phyloP scores from a whole-genome alignment of 2,888 invertebrate genomes.

The Scaptomyza polygonia region DNA sequence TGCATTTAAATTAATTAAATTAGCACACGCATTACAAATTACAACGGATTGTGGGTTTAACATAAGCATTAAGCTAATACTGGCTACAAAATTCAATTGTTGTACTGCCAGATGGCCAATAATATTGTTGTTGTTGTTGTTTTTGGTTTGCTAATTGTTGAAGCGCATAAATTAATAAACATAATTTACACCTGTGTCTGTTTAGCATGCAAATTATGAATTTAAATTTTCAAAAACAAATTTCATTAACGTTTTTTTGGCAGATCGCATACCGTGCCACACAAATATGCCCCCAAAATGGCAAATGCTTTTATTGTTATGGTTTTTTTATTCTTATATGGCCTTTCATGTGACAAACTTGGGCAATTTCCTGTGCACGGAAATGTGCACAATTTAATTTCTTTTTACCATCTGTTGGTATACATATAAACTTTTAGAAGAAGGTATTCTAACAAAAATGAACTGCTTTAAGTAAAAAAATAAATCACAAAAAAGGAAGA shows the following conservation, averaged over 20 bases:
- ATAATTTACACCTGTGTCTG: conserved; percentile 70
- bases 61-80: conserved; percentile 62
- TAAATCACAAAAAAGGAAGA: neutral
- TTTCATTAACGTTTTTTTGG: conserved; percentile 6
- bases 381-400: conserved; percentile 77
- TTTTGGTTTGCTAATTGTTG: conserved; percentile 10
- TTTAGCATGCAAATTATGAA: conserved; percentile 44
- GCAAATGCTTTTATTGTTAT: conserved; percentile 4
- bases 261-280: conserved; percentile 1
- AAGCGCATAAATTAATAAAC: conserved; percentile 62
- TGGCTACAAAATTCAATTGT: conserved; percentile 59
- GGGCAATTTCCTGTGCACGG: conserved; percentile 74
- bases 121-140: conserved; percentile 12
- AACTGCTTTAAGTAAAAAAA: no score
- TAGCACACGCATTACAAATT: conserved; percentile 43
- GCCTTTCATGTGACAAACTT: conserved; percentile 65
- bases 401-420: conserved; percentile 31
- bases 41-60: conserved; percentile 31
- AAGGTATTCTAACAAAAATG: no score
- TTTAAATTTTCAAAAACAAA: conserved; percentile 53
- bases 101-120: conserved; percentile 46
- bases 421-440: neutral
- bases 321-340: conserved; percentile 40
- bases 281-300: conserved; percentile 37
- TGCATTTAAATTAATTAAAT: conserved; percentile 71